Evolutionary conservation across 1,140 invertebrate genomes (phyloP), one percentile per base, ranked within the genome.

Genomic region (Harpegnathos saltator): DNA sequence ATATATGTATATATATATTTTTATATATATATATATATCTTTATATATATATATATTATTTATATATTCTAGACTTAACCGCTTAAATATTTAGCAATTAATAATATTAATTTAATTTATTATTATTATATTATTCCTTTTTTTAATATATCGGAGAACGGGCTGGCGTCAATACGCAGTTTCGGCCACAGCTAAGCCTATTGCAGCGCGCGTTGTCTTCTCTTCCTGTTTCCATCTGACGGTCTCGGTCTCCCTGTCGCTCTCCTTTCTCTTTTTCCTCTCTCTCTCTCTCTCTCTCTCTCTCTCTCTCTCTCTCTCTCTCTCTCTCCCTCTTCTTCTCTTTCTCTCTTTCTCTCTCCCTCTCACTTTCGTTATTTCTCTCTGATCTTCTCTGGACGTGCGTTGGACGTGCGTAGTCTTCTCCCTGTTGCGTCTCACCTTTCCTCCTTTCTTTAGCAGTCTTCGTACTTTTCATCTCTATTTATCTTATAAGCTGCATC

Each of bases 141-240:
- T 88, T 89, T 91, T 93, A 92, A 92, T 92, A 94, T 93, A 90
- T 93, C 91, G 90, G 92, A 93, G 93, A 93, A 93, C 86, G 92
- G 93, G 93, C 91, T 92, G 91, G 90, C 91, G 91, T 89, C 87
- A 90, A 92, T 91, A 93, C 90, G 92, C 91, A 91, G 92, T 90
- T 94, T 90, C 90, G 85, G 72, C 80, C 85, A 83, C 58, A 83
- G 59, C 33, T 82, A 71, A 83, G 29, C 85, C 66, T 73, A 66
- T 44, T 75, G 81, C 73, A 84, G 85, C 81, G 65, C 69, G 15
- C 24, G 63, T 83, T 73, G 74, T 63, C 56, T 69, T 54, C 63
- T 62, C 61, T 50, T 54, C 12, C 82, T 65, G 19, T 66, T 84
- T 78, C 24, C 17, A 29, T 61, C 38, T 63, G 19, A 66, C 69